Base-by-base conservation (phyloP, 2,888 invertebrate genomes). In the Amiota minor region DNA sequence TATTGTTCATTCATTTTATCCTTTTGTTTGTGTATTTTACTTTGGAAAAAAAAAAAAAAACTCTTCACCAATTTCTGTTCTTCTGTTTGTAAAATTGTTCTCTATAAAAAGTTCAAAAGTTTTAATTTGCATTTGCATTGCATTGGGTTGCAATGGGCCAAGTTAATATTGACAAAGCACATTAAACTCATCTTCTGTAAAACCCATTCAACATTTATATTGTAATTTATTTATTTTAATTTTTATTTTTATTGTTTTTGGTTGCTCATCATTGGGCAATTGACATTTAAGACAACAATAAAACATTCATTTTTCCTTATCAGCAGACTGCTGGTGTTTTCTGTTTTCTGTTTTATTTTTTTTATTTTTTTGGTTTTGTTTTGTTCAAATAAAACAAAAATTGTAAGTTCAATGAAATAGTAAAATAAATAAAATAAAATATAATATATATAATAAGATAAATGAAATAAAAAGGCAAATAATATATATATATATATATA, bases 81-180 rank as follows among this genome's bases (percentile, higher is more conserved):
- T 73, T 74, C 68, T 75, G 67, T 73, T 71, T 74, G 71, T 71
- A 72, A 72, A 50, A 53, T 53, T 59, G 23, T 45, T n/a, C 49
- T 68, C 70, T 80, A 72, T 76, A 78, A 70, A 81, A 79, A 83
- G 85, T 83, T 82, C 84, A 85, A 82, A 81, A 84, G 85, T 84
- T 83, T 77, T 86, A 79, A 70, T 75, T 77, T 70, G 71, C 76
- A 71, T 72, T 46, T 72, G 67, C 70, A 53, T 49, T 47, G 67
- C 12, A 47, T 68, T 61, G 14, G 61, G 12, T 70, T 49, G 68
- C 20, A 69, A 73, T 75, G 35, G 35, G 35, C 75, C 79, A 79
- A 86, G 23, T 62, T 62, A 84, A 85, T 83, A 83, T 85, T 81
- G 76, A 79, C 81, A 72, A 68, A 74, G 84, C 86, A 77, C 86